phyloP scores from a whole-genome alignment of 2,888 invertebrate species.

The Liposcelis brunnea region DNA sequence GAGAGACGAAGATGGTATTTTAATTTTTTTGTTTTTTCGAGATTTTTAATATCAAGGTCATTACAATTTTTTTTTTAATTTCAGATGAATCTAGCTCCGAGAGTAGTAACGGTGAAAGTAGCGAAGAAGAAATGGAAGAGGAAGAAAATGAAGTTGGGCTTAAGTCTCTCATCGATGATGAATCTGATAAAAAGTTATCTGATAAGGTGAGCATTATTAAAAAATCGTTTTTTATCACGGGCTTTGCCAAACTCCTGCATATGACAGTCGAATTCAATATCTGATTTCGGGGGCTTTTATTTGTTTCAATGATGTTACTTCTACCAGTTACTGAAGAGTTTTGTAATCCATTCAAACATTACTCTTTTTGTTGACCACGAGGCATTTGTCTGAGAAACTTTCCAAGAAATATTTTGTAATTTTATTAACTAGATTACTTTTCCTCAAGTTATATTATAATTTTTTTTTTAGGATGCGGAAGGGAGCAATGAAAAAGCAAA shows the following conservation, averaged over 20 bases:
- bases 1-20: constrained; percentile 10
- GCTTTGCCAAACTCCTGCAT: too few species aligned
- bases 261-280: too few species aligned
- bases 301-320: background rate
- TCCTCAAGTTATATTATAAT: too few species aligned
- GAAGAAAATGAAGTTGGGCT: constrained; percentile 18
- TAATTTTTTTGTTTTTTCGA: constrained; percentile 8
- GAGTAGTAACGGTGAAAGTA: constrained; percentile 9
- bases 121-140: constrained; percentile 16
- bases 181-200: background rate
- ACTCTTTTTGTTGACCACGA: background rate
- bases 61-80: constrained; percentile 10
- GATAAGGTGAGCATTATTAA: constrained; percentile 8
- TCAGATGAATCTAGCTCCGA: too few species aligned
- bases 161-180: constrained; percentile 3
- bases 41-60: constrained; percentile 9
- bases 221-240: too few species aligned
- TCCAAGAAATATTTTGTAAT: background rate
- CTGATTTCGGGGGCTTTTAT: too few species aligned
- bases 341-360: background rate
- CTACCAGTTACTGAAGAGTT: constrained; percentile 1
- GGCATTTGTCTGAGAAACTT: constrained; percentile 4
- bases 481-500: constrained; percentile 39
- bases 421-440: constrained; percentile 14
- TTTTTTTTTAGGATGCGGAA: constrained; percentile 19